Evolutionary conservation across 2,888 invertebrate species (phyloP).

Genomic region (Noctua fimbriata): DNA sequence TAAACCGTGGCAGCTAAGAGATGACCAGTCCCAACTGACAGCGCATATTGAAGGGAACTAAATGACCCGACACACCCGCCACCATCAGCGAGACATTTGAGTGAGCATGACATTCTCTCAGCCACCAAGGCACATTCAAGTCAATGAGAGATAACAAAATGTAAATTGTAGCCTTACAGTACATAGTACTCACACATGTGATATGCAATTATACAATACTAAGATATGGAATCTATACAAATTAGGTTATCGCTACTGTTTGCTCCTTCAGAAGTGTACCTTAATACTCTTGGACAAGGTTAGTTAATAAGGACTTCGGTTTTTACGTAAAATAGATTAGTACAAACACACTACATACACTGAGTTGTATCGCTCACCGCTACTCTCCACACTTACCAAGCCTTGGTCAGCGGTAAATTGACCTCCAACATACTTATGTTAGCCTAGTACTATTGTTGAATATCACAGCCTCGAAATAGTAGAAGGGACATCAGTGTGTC

Average conservation of each 20-base stretch:
- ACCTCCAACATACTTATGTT: slow-evolving; percentile 9
- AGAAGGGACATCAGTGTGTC: slow-evolving; percentile 33
- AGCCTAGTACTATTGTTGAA: background rate
- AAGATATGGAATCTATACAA: too few species aligned
- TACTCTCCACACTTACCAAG: slow-evolving; percentile 42
- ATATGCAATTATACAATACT: too few species aligned
- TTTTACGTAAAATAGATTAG: background rate
- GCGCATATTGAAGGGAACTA: too few species aligned
- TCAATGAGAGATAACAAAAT: too few species aligned
- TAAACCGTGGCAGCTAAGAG: too few species aligned
- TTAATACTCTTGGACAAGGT: background rate
- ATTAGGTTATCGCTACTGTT: background rate
- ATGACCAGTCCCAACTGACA: too few species aligned
- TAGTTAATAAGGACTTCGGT: background rate
- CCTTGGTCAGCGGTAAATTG: slow-evolving; percentile 2
- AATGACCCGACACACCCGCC: too few species aligned
- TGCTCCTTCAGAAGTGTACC: background rate
- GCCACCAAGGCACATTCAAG: too few species aligned
- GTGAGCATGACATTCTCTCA: too few species aligned
- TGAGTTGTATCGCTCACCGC: background rate
- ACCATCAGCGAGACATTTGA: too few species aligned
- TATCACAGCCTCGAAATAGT: slow-evolving; percentile 54
- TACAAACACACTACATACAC: background rate
- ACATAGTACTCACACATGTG: too few species aligned
- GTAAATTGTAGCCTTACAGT: too few species aligned